Base-by-base conservation (phyloP, 2,888 invertebrate species). In the Acronicta leporina region DNA sequence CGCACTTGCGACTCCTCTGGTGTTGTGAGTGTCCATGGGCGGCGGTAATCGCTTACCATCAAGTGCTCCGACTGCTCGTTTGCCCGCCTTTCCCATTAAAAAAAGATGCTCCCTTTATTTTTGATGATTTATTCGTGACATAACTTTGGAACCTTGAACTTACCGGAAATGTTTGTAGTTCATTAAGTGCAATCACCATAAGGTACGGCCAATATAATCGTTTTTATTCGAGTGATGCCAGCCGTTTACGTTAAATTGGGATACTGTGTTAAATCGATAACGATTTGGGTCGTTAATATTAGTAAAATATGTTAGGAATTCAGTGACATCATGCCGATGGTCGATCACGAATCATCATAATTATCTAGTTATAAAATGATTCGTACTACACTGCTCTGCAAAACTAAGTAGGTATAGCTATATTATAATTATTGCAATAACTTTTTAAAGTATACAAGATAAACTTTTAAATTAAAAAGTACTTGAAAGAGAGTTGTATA, bases 201-300 rank as follows among this genome's bases (percentile, higher is more conserved):
- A 9, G 11, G 10, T 33, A 33, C 46, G 30, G 30, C 11, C 33
- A 33, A 47, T 33, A 47, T 33, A 30, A 30, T 30, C 5, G 30
- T 33, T 46, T 38, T 38, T 38, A 16, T 16, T 15, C 16, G 46
- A 13, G 16, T 33, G 33, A 14, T 46, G 46, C 33, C 15, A 6
- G 30, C 33, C 15, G 33, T 47, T 33, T 47, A 33, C 13, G 8
- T 30, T 44, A 13, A 15, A 13, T 47, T 47, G 15, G 33, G 13
- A 33, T 47, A 47, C 13, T 15, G 46, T 33, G 16, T 15, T 16
- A 33, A 47, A 47, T 35, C 33, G 13, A 15, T 35, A 47, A 16
- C 33, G 46, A 33, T 16, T 47, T 16, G 15, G 15, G 16, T 47
- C 33, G 6, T 35, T 13, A 16, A 45, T 16, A 33, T 46, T 46